phyloP scores from a whole-genome alignment of 2,797 vertebrate genomes.

The Aulostomus chinensis region DNA sequence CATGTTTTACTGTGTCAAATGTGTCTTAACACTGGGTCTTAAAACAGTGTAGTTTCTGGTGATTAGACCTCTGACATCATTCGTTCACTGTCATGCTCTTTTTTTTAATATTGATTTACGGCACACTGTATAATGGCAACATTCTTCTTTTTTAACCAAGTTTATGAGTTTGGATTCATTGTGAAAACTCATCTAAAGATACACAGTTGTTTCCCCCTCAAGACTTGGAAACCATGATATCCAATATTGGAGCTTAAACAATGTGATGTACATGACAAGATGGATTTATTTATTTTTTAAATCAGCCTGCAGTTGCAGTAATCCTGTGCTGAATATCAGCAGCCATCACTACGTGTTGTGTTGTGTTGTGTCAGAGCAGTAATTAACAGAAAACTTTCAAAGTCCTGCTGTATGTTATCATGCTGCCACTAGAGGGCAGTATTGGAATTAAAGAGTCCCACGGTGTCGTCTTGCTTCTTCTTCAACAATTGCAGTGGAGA shows the following conservation, averaged over 20 bases:
- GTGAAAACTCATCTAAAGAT: too few relatives aligned
- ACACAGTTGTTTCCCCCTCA: not conserved
- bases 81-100: too few relatives aligned
- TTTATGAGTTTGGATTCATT: too few relatives aligned
- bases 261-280: not conserved
- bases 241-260: not conserved
- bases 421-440: slow-evolving; percentile 38
- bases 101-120: too few relatives aligned
- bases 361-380: not conserved
- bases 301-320: too few relatives aligned
- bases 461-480: not conserved
- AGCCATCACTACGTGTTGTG: not conserved
- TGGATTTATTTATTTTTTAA: too few relatives aligned
- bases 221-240: not conserved
- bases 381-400: slow-evolving; percentile 1
- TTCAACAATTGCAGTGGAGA: not conserved
- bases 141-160: too few relatives aligned
- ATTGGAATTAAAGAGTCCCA: slow-evolving; percentile 19
- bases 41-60: too few relatives aligned
- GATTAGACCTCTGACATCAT: too few relatives aligned
- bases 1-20: too few relatives aligned
- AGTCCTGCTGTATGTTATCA: not conserved
- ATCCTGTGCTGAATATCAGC: not conserved
- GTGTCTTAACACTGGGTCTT: too few relatives aligned
- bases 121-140: too few relatives aligned